Conservation (phyloP, 2,888 invertebrate genomes). For the Caenorhabditis becei region DNA sequence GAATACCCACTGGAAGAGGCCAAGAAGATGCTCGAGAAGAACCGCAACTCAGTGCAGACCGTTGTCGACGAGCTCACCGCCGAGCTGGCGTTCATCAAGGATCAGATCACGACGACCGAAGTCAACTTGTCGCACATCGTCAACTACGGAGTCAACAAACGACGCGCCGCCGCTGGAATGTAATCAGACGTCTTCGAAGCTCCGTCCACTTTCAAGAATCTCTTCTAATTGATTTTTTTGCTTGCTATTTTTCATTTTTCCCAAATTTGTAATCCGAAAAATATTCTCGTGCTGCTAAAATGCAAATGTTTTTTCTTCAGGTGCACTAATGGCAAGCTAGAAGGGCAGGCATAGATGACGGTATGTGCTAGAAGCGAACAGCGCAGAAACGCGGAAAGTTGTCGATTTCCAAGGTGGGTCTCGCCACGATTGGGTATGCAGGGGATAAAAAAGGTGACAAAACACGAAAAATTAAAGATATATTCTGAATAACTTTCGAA, state of each 20-base stretch:
- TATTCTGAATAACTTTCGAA: no score
- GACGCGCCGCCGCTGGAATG: conserved; percentile 36
- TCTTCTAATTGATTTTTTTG: neutral
- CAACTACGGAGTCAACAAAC: conserved; percentile 94
- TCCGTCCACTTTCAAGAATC: neutral
- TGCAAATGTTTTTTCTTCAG: no score
- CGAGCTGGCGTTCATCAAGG: conserved; percentile 94
- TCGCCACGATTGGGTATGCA: no score
- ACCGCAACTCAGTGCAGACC: conserved; percentile 59
- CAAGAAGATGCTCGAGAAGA: conserved; percentile 73
- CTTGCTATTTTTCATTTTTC: conserved; percentile 2
- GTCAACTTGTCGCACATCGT: conserved; percentile 97
- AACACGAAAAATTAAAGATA: conserved; percentile 19
- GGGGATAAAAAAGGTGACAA: conserved; percentile 1
- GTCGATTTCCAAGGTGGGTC: no score
- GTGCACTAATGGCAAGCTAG: no score
- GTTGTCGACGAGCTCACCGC: conserved; percentile 86
- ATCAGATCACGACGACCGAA: conserved; percentile 98
- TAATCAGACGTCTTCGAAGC: conserved; percentile 2
- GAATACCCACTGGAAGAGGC: conserved; percentile 79
- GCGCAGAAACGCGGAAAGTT: no score
- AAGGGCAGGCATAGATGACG: no score
- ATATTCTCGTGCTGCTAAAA: no score
- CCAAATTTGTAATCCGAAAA: neutral
- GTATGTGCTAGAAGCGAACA: no score